Conservation (phyloP, 2,888 invertebrate genomes). For the Venusia cambrica region DNA sequence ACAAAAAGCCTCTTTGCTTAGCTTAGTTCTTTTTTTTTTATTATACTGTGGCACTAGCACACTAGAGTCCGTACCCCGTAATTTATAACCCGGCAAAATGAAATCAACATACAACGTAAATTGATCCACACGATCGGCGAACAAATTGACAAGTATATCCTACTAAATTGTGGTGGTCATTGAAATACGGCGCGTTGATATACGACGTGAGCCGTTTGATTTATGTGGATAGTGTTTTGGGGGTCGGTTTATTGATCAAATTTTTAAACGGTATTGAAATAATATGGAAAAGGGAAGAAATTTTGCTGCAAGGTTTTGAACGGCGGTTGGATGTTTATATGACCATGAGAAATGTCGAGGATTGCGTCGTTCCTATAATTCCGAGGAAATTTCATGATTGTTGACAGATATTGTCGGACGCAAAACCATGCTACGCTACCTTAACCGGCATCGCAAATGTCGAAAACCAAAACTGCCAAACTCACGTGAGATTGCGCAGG, state of each 20-base stretch:
- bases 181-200: slow-evolving; percentile 25
- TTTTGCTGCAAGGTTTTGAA: too few relatives aligned
- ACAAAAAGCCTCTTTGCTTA: too few relatives aligned
- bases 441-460: too few relatives aligned
- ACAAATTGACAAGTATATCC: slow-evolving; percentile 59
- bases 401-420: not conserved
- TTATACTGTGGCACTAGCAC: slow-evolving; percentile 28
- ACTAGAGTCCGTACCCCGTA: slow-evolving; percentile 30
- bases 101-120: slow-evolving; percentile 54
- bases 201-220: slow-evolving; percentile 35
- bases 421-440: too few relatives aligned
- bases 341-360: too few relatives aligned
- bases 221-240: slow-evolving; percentile 46
- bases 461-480: too few relatives aligned
- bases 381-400: too few relatives aligned
- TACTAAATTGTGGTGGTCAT: slow-evolving; percentile 48
- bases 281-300: too few relatives aligned
- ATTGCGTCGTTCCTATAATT: too few relatives aligned
- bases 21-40: too few relatives aligned
- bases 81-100: slow-evolving; percentile 65
- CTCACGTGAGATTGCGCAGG: too few relatives aligned
- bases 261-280: slow-evolving; percentile 9
- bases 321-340: too few relatives aligned
- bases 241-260: slow-evolving; percentile 21
- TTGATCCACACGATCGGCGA: slow-evolving; percentile 43